These are phyloP conservation scores for Lumbricus terrestris DNA, from an alignment of 2,888 invertebrate species.

Conservation along the genomic window DNA sequence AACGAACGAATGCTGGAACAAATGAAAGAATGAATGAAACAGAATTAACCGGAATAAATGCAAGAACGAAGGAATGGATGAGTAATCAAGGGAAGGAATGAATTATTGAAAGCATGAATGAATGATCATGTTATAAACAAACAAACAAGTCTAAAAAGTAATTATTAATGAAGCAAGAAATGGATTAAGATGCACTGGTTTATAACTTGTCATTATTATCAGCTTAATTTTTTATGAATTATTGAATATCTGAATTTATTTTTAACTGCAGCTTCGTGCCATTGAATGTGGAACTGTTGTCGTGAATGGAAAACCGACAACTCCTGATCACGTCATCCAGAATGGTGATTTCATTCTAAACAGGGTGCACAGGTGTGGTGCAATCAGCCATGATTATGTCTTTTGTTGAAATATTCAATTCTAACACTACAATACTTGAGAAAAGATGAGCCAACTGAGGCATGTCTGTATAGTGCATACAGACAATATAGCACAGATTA, in stretches of 20 bases:
- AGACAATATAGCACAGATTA: not conserved
- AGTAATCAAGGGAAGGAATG: not conserved
- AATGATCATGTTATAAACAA: not conserved
- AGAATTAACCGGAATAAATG: not conserved
- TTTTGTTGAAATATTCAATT: not conserved
- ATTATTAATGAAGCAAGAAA: not conserved
- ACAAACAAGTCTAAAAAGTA: not conserved
- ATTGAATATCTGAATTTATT: not conserved
- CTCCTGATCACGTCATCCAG: constrained; percentile 84
- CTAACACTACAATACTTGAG: not conserved
- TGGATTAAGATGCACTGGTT: not conserved
- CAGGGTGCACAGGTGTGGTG: constrained; percentile 77
- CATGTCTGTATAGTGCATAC: not conserved
- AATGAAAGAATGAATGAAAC: not conserved
- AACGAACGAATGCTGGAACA: not conserved
- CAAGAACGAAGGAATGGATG: not conserved
- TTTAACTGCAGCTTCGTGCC: constrained; percentile 25
- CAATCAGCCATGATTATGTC: not conserved
- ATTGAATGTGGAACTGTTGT: constrained; percentile 38
- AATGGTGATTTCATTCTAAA: constrained; percentile 88
- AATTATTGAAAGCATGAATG: not conserved
- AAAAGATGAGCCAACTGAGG: not conserved
- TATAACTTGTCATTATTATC: not conserved
- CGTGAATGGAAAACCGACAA: constrained; percentile 41
- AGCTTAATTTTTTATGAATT: no score